Evolutionary conservation across 1,140 invertebrate genomes (phyloP).

Genomic region (Caenorhabditis latens): DNA sequence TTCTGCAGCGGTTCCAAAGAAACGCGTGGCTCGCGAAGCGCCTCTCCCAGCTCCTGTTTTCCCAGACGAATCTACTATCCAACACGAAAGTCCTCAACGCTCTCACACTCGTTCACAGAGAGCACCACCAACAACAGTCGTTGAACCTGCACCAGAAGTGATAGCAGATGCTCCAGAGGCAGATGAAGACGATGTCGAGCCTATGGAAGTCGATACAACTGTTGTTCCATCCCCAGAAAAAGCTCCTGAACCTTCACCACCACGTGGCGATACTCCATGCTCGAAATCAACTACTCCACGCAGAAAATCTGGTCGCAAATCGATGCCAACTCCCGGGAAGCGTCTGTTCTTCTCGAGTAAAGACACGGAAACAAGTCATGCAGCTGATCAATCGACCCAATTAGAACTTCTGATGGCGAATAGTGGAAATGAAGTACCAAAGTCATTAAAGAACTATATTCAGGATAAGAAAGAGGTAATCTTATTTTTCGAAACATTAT

Average conservation of each 20-base stretch:
- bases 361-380: neutral
- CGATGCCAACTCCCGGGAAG: slow-evolving; percentile 39
- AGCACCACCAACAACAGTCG: neutral
- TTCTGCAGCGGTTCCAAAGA: slow-evolving; percentile 16
- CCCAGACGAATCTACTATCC: neutral
- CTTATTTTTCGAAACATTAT: neutral
- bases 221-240: neutral
- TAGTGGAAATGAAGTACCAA: neutral
- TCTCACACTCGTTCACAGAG: no score
- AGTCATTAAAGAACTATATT: neutral
- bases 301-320: neutral
- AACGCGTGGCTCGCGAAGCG: neutral
- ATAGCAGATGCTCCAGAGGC: neutral
- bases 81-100: no score
- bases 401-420: slow-evolving; percentile 40
- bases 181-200: neutral
- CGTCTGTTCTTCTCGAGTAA: slow-evolving; percentile 30
- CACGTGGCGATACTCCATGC: slow-evolving; percentile 21
- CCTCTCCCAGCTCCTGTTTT: neutral
- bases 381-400: neutral
- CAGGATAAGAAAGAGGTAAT: slow-evolving; percentile 13
- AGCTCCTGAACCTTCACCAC: neutral
- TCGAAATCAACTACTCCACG: slow-evolving; percentile 1
- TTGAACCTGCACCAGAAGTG: neutral
- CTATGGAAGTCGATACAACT: slow-evolving; percentile 11